phyloP scores from a whole-genome alignment of 1,140 invertebrate genomes.

The Leptopilina clavipes region DNA sequence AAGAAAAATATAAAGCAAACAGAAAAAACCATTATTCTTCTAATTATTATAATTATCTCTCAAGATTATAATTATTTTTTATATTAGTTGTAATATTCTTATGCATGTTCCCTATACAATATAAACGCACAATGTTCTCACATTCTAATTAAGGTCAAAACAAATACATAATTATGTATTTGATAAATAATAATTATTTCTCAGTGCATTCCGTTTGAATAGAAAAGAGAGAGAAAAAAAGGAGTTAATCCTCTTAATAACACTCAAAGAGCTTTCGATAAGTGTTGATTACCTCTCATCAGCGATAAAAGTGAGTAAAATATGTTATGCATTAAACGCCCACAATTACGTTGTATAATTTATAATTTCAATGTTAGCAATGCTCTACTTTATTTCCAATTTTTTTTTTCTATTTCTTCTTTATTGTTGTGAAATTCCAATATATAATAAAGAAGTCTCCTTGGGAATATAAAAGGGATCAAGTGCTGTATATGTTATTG shows the following conservation, averaged over 20 bases:
- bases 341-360: conserved; percentile 11
- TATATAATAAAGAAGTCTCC: not conserved
- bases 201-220: not conserved
- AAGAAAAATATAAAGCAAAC: no score
- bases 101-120: not conserved
- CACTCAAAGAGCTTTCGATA: not conserved
- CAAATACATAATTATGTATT: not conserved
- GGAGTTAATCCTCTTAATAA: not conserved
- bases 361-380: conserved; percentile 23
- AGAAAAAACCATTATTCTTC: no score
- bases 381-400: conserved; percentile 13
- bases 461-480: not conserved
- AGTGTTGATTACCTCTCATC: not conserved
- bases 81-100: not conserved
- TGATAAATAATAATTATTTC: not conserved
- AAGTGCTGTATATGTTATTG: not conserved
- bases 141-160: not conserved
- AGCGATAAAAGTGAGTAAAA: not conserved
- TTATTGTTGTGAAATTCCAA: not conserved
- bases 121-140: not conserved
- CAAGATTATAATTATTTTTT: not conserved
- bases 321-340: not conserved
- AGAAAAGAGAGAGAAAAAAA: not conserved
- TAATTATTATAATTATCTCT: not conserved
- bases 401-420: not conserved